Percentiles rank a stretch among this genome's conserved stretches.
Evolutionary conservation across 1,140 invertebrate genomes (phyloP).

Genomic region (Protaetia brevitarsis): DNA sequence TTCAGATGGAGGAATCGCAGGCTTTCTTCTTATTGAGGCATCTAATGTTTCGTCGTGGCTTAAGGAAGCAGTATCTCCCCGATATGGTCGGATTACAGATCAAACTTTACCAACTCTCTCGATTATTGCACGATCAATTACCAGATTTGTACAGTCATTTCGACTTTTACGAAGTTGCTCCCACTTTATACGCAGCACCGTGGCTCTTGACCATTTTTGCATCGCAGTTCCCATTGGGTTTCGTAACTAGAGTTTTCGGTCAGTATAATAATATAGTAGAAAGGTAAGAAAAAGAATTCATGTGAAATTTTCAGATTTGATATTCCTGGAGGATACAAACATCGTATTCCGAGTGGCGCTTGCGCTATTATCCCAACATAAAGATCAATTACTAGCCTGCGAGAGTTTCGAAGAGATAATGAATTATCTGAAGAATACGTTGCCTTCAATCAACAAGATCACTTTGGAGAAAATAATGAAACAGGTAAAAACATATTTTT

Average conservation of each 20-base stretch:
- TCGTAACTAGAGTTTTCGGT: constrained; percentile 92
- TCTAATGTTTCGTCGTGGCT: constrained; percentile 84
- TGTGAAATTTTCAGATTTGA: constrained; percentile 67
- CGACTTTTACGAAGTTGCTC: constrained; percentile 84
- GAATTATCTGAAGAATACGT: constrained; percentile 79
- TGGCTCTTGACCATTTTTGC: constrained; percentile 96
- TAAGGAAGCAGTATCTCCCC: constrained; percentile 85
- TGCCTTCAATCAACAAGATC: constrained; percentile 59
- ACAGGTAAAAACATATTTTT: constrained; percentile 53
- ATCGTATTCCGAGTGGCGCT: constrained; percentile 88
- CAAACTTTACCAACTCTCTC: constrained; percentile 89
- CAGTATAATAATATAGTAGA: constrained; percentile 38
- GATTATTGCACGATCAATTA: constrained; percentile 85
- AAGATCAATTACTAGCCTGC: constrained; percentile 77
- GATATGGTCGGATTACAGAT: constrained; percentile 92
- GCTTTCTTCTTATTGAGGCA: constrained; percentile 86
- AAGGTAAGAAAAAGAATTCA: background rate
- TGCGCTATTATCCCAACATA: constrained; percentile 78
- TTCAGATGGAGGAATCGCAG: constrained; percentile 84
- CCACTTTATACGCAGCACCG: constrained; percentile 90
- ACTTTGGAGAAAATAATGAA: constrained; percentile 73
- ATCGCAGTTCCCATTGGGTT: constrained; percentile 93
- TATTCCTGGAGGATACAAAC: constrained; percentile 86
- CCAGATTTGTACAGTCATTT: constrained; percentile 85
- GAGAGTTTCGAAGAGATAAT: constrained; percentile 91